Percentiles rank a stretch among this genome's conserved stretches.
Conservation (phyloP, 2,888 invertebrate genomes). For the Cabera pusaria region DNA sequence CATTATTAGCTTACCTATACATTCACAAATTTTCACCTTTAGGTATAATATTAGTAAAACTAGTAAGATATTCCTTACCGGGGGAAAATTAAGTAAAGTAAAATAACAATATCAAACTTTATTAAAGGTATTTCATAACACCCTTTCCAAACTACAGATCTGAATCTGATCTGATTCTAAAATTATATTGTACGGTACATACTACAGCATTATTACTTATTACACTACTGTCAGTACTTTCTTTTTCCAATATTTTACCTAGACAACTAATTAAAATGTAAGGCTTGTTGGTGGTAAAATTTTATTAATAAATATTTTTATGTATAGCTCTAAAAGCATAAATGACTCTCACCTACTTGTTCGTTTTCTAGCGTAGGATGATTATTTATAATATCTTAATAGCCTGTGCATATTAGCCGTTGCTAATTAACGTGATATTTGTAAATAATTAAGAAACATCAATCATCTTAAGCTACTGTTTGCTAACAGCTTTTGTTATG, state of each 20-base stretch:
- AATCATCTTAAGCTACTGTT: constrained; percentile 25
- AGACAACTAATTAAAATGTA: constrained; percentile 7
- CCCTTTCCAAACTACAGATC: too few relatives aligned
- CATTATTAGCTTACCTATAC: too few relatives aligned
- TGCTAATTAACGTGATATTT: constrained; percentile 17
- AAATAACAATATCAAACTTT: too few relatives aligned
- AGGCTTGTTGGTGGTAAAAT: too few relatives aligned
- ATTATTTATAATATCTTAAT: constrained; percentile 32
- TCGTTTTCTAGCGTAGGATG: constrained; percentile 33
- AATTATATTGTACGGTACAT: too few relatives aligned
- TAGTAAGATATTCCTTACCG: too few relatives aligned
- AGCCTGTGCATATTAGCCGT: constrained; percentile 17
- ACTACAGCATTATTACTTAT: too few relatives aligned
- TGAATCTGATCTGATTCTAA: too few relatives aligned
- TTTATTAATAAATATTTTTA: constrained; percentile 15
- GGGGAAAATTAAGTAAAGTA: too few relatives aligned
- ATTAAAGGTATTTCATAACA: too few relatives aligned
- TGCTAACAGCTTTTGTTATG: constrained; percentile 16
- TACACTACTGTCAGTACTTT: constrained; percentile 6
- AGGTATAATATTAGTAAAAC: too few relatives aligned
- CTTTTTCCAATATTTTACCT: not conserved
- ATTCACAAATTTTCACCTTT: too few relatives aligned
- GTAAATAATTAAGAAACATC: constrained; percentile 25
- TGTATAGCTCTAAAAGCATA: constrained; percentile 13
- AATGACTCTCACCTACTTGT: constrained; percentile 22